Evolutionary conservation across 2,113 vertebrate species (phyloP), one percentile per base, ranked within the genome.

Genomic region (Choloepus hoffmanni): DNA sequence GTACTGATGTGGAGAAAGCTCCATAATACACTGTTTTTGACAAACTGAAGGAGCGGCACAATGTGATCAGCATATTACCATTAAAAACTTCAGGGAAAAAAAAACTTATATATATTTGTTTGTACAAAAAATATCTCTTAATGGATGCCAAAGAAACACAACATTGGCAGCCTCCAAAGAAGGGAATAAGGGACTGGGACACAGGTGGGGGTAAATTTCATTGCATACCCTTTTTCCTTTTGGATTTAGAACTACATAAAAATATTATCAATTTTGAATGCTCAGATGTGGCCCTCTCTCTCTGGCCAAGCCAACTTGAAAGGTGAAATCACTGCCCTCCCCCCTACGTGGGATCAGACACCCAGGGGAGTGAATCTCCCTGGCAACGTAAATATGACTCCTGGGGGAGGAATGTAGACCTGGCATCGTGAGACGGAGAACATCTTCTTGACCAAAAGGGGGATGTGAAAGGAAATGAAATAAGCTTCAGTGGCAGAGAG

Each of bases 141-240:
- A 86, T 30, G n/a, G 14, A 55, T 72, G 77, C 21, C 60, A 90
- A 89, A n/a, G 33, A 93, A 90, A 85, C 30, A 73, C 24, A 79
- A 63, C 9, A 48, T 36, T 84, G 58, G 45, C 21, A 95, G 50
- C 82, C 79, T 87, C 82, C 5, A 81, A 93, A 50, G 21, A 81
- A 86, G 40, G 28, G 10, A 92, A n/a, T 55, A 48, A 50, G 63
- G 48, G 18, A 7, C 19, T 74, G 5, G 14, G 16, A 36, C 3
- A 30, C 14, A 10, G 30, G 30, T 70, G 7, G 26, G 23, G 18
- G 11, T 77, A 40, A 92, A 12, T 60, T 79, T 63, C 58, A 63
- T 16, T 60, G 4, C 30, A 43, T 55, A 36, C 0, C 0, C 1
- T 65, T 90, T 33, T 68, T 79, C 8, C 65, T 83, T 90, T 88